Conservation (phyloP, 2,113 vertebrate genomes). For the Gavialis gangeticus region DNA sequence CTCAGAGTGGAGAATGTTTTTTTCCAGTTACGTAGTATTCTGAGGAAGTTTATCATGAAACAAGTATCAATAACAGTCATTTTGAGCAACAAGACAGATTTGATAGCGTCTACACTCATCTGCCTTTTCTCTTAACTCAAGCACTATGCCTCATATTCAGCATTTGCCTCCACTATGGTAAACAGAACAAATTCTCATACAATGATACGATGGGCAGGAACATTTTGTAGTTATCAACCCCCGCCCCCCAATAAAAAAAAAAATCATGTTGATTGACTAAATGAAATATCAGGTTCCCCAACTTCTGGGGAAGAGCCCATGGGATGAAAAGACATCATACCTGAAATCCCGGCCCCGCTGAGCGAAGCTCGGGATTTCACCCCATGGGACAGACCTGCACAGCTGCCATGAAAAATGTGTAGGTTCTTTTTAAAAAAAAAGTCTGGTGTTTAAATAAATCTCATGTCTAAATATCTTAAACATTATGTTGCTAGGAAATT, state of each 20-base stretch:
- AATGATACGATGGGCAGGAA: neutral
- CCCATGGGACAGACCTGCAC: neutral
- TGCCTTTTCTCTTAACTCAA: constrained; percentile 63
- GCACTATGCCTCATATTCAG: constrained; percentile 27
- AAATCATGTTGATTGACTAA: constrained; percentile 15
- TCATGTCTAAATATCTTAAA: constrained; percentile 62
- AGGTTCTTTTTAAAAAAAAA: constrained; percentile 25
- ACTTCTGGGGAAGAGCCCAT: neutral
- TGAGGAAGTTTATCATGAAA: constrained; percentile 73
- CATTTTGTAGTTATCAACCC: neutral
- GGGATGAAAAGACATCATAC: neutral
- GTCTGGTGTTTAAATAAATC: constrained; percentile 33
- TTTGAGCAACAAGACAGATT: constrained; percentile 62
- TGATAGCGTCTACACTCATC: constrained; percentile 55
- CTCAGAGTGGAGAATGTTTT: constrained; percentile 56
- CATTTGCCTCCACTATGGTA: constrained; percentile 42
- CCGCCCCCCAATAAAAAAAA: neutral
- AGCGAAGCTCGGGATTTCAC: neutral
- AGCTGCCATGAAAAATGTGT: neutral
- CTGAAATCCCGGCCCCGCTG: constrained; percentile 22
- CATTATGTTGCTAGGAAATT: constrained; percentile 49
- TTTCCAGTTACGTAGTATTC: constrained; percentile 68
- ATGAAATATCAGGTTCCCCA: constrained; percentile 44
- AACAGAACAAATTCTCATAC: constrained; percentile 14
- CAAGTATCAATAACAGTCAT: constrained; percentile 67